These are phyloP conservation scores for Drosophila paranaensis DNA, from an alignment of 2,888 invertebrate species.

Conservation along the genomic window DNA sequence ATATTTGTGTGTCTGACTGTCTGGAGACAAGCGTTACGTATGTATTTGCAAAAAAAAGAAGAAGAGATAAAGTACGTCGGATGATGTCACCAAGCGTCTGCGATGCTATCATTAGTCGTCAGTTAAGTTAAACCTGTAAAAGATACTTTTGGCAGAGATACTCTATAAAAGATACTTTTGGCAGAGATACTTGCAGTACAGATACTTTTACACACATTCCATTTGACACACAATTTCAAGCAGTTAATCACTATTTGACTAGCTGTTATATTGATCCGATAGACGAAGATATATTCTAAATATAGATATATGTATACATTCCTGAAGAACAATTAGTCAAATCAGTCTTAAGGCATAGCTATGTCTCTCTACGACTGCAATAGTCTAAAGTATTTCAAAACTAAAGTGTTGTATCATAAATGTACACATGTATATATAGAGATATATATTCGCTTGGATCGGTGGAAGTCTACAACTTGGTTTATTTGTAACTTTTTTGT, in stretches of 20 bases:
- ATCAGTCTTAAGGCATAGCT: too few relatives aligned
- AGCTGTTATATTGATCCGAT: too few relatives aligned
- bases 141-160: constrained; percentile 14
- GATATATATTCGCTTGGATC: background rate
- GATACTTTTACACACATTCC: too few relatives aligned
- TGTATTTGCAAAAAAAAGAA: constrained; percentile 19
- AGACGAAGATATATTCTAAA: too few relatives aligned
- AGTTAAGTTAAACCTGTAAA: constrained; percentile 10
- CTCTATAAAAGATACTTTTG: background rate
- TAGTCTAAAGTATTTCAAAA: too few relatives aligned
- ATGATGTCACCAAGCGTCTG: constrained; percentile 47
- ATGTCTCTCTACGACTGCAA: too few relatives aligned
- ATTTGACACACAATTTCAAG: too few relatives aligned
- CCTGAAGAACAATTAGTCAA: too few relatives aligned
- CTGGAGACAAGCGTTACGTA: constrained; percentile 20
- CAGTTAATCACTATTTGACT: too few relatives aligned
- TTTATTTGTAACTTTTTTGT: background rate
- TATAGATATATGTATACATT: too few relatives aligned
- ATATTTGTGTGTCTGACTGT: constrained; percentile 12
- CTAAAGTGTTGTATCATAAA: too few relatives aligned
- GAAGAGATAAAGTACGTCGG: constrained; percentile 1
- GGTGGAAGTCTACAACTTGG: background rate
- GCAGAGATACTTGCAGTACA: constrained; percentile 5
- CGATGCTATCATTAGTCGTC: constrained; percentile 24
- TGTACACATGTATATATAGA: background rate